phyloP scores from a whole-genome alignment of 2,113 vertebrate species.

The Coturnix japonica region DNA sequence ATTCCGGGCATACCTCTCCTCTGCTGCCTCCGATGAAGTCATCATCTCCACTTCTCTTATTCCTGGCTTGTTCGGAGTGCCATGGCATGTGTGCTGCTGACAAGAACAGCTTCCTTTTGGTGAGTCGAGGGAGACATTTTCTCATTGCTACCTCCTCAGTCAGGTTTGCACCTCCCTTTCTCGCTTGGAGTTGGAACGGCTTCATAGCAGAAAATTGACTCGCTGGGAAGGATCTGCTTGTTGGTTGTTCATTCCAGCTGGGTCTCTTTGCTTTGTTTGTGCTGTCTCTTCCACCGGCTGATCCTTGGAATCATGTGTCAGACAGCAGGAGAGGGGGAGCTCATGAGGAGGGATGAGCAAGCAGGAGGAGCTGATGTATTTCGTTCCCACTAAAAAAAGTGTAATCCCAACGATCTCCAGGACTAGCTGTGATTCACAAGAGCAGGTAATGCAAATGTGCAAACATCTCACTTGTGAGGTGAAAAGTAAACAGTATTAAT shows the following conservation, averaged over 20 bases:
- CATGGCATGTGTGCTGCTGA: conserved; percentile 65
- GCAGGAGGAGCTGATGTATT: neutral
- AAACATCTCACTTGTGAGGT: neutral
- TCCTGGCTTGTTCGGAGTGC: neutral
- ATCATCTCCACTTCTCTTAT: neutral
- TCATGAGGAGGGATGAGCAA: neutral
- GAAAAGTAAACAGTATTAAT: neutral
- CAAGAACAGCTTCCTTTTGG: conserved; percentile 32
- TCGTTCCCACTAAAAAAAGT: neutral
- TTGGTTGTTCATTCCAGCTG: neutral
- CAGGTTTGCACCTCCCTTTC: neutral
- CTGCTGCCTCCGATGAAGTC: conserved; percentile 65
- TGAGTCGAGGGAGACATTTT: conserved; percentile 31
- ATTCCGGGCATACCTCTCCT: conserved; percentile 20
- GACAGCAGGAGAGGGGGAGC: neutral
- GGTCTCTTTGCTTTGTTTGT: neutral
- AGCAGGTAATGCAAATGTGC: conserved; percentile 32
- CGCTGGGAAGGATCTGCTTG: neutral
- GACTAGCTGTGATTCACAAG: conserved; percentile 15
- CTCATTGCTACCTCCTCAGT: neutral
- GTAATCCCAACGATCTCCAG: neutral
- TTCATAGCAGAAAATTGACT: neutral
- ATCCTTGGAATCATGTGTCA: neutral
- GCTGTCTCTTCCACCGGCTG: neutral
- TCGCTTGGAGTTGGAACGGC: neutral